These are phyloP conservation scores for Psittacula echo DNA, from an alignment of 2,797 vertebrate species.

Conservation along the genomic window DNA sequence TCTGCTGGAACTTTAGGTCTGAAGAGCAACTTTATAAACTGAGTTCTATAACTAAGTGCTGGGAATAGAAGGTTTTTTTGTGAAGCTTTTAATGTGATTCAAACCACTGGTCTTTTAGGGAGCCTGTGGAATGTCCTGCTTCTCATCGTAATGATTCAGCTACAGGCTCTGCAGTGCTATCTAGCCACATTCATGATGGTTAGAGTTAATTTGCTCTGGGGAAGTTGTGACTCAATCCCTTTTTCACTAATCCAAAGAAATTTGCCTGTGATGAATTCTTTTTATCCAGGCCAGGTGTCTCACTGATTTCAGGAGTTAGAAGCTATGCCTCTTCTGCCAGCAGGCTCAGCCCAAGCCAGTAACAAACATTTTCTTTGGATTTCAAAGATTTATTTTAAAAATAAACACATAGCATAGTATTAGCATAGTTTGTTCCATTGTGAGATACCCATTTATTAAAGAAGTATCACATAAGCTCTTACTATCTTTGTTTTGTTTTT, in stretches of 20 bases:
- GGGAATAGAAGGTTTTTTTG: background rate
- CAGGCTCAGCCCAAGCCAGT: background rate
- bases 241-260: background rate
- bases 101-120: background rate
- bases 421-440: slow-evolving; percentile 29
- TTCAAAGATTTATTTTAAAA: slow-evolving; percentile 46
- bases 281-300: slow-evolving; percentile 35
- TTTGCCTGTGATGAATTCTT: slow-evolving; percentile 8
- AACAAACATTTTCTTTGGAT: slow-evolving; percentile 61
- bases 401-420: slow-evolving; percentile 21
- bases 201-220: background rate
- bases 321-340: background rate
- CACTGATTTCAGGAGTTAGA: slow-evolving; percentile 33
- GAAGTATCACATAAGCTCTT: slow-evolving; percentile 3
- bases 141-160: background rate
- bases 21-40: background rate
- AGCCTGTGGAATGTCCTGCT: background rate
- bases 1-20: background rate
- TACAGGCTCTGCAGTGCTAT: background rate
- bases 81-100: background rate
- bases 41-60: background rate
- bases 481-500: background rate
- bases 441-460: slow-evolving; percentile 33
- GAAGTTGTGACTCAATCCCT: background rate
- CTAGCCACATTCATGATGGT: background rate